Evolutionary conservation across 2,113 vertebrate genomes (phyloP).

Genomic region (Oryzias javanicus): DNA sequence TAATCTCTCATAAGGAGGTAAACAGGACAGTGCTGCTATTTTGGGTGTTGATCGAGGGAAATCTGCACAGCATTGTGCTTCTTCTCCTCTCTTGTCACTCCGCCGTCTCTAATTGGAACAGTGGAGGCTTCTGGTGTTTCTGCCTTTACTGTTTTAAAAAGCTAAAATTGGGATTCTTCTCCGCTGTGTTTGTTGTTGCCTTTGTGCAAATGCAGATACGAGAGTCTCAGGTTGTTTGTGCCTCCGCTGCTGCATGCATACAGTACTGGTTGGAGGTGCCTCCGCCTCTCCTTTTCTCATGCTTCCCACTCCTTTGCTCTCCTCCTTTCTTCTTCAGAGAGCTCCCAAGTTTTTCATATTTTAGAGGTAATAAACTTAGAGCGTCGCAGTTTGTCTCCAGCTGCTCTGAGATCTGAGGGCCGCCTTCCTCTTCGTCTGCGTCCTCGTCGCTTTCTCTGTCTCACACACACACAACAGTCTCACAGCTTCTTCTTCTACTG

Average conservation of each 20-base stretch:
- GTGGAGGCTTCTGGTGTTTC: constrained; percentile 33
- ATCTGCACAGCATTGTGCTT: constrained; percentile 41
- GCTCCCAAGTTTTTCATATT: constrained; percentile 47
- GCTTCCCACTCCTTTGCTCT: constrained; percentile 4
- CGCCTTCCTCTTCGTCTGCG: constrained; percentile 38
- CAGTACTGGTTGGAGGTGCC: constrained; percentile 44
- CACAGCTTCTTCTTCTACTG: constrained; percentile 19
- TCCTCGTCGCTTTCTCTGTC: constrained; percentile 22
- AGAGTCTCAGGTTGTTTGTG: constrained; percentile 26
- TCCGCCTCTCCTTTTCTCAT: constrained; percentile 8
- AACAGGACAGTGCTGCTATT: constrained; percentile 60
- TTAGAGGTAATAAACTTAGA: constrained; percentile 62
- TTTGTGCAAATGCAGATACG: constrained; percentile 49
- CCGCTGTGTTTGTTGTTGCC: background rate
- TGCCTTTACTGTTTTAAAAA: constrained; percentile 29
- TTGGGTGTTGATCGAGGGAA: constrained; percentile 50
- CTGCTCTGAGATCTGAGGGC: constrained; percentile 54
- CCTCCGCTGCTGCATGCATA: constrained; percentile 45
- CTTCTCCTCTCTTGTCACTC: constrained; percentile 46
- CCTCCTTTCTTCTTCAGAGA: constrained; percentile 11
- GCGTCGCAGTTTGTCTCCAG: constrained; percentile 51
- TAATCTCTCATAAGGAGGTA: constrained; percentile 42
- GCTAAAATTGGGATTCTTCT: constrained; percentile 30
- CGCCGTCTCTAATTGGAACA: constrained; percentile 60
- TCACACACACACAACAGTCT: constrained; percentile 8